Evolutionary conservation across 2,797 vertebrate genomes (phyloP), one percentile per base, ranked within the genome.

Genomic region (Synanceia verrucosa): DNA sequence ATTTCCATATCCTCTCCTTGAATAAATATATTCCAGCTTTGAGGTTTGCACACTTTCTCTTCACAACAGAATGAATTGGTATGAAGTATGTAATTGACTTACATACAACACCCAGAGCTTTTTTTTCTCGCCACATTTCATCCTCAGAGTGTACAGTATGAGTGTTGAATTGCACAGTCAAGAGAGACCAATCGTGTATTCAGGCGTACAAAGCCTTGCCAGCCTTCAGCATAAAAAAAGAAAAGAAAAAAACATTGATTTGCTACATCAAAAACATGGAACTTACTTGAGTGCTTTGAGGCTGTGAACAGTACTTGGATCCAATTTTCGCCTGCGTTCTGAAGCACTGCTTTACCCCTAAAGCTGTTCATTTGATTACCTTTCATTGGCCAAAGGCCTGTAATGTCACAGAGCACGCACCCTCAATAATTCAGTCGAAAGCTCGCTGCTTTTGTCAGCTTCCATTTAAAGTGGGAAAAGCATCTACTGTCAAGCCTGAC

Each of bases 41-140:
- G 69, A 85, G 84, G 73, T 76, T 83, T 73, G 75, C 79, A 76
- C 63, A 39, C 76, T 56, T 55, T 53, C 39, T 37, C 60, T 36
- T 68, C 37, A 82, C 79, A 82, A 77, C 67, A 66, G 64, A 73
- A 84, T 73, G 33, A 73, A 86, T 85, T 68, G 64, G 76, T 78
- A 85, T 87, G 69, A 83, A 84, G 82, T 80, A 82, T 89, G 84
- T 86, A 85, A 89, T 84, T 90, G 86, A 88, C 84, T 89, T 85
- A 86, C 80, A 84, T 78, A 70, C 72, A 86, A 69, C 63, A 80
- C 72, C 81, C 76, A 70, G 73, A 79, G 73, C 65, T 72, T 55
- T 82, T 52, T 81, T 67, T 59, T 65, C 65, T 68, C 11, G 2
- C 64, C 31, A 80, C 62, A 84, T 87, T 78, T 81, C 80, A 81